Base-by-base conservation (phyloP, 2,113 vertebrate genomes). In the Petrocephalus microphthalmus region DNA sequence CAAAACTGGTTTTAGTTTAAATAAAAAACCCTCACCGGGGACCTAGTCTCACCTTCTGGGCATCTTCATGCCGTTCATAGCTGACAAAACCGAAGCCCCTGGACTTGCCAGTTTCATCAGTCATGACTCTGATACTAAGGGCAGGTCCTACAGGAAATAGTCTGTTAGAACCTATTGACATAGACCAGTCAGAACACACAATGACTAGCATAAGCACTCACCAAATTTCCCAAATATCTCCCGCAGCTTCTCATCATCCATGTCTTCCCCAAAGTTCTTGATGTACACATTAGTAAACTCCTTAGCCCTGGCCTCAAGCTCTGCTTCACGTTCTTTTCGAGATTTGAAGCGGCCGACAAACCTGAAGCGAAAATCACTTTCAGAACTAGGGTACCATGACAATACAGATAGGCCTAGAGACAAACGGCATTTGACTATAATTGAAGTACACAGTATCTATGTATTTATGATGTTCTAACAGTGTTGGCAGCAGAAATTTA, bases 31-130 rank as follows among this genome's bases (percentile, higher is more conserved):
- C 52, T 53, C 52, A 53, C 13, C 52, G 1, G 42, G 42, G 42
- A 42, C 3, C 52, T 42, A 13, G 4, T 7, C 93, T 91, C 89
- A 97, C 98, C 95, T 98, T 99, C 84, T 99, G 98, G 74, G 98
- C 98, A 92, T 99, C 98, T 94, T 99, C 98, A 0, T 99, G 98
- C 93, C 97, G 97, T 93, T 99, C 98, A 83, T 99, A 99, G 93
- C 98, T 99, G 91, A 99, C 98, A 33, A 99, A 99, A 89, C 98
- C 98, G 91, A 99, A 99, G 88, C 98, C 98, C 94, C 98, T 99
- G 90, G 98, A 99, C 94, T 99, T 99, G 88, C 98, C 98, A 89
- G 94, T 95, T 90, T 99, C 97, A 88, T 99, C 98, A 0, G 97
- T 99, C 98, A 99, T 99, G 87, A 99, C 98, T 90, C 98, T 97